phyloP scores from a whole-genome alignment of 2,797 vertebrate genomes.

The Acanthurus tractus region DNA sequence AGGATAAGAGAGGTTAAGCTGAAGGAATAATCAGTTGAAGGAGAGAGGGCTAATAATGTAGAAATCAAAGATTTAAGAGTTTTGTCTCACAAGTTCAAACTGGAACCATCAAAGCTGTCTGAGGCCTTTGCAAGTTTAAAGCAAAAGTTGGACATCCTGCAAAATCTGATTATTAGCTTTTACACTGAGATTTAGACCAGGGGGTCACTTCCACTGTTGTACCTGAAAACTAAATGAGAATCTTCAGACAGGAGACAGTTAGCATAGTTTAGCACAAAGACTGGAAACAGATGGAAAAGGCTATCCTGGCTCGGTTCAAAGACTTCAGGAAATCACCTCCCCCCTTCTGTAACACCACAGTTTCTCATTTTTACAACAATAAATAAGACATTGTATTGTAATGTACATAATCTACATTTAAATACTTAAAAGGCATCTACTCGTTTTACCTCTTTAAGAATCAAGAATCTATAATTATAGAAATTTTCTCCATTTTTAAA shows the following conservation, averaged over 20 bases:
- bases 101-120: background rate
- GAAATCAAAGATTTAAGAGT: constrained; percentile 12
- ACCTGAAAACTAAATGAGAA: background rate
- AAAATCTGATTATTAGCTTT: background rate
- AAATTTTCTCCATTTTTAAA: no score
- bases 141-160: background rate
- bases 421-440: no score
- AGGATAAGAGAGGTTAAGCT: constrained; percentile 23
- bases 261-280: background rate
- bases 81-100: constrained; percentile 20
- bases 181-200: background rate
- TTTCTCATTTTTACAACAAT: background rate
- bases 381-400: background rate
- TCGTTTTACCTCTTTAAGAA: no score
- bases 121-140: constrained; percentile 6
- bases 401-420: no score
- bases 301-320: background rate
- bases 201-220: background rate
- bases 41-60: background rate
- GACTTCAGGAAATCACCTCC: no score
- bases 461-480: no score
- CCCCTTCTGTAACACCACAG: background rate
- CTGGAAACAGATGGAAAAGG: background rate
- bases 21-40: constrained; percentile 30
- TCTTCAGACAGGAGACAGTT: background rate